A percentile compares a stretch with the other conserved stretches of the same genome.
These are phyloP conservation scores for Agrilus cyanescens DNA, from an alignment of 2,888 invertebrate genomes.

Conservation along the genomic window DNA sequence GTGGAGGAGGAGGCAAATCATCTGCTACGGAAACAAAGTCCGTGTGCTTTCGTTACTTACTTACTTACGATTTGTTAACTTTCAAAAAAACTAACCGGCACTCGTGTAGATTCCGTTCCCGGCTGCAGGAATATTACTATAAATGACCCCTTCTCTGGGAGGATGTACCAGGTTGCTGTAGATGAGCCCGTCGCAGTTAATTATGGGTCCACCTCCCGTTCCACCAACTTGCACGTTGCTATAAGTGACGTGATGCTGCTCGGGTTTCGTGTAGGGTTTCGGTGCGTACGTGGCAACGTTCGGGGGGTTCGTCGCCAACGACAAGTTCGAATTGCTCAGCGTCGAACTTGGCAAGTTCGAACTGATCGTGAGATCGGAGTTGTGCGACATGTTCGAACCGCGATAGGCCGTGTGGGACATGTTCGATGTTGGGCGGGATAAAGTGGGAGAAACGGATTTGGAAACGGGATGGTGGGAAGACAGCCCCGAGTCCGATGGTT, in stretches of 20 bases:
- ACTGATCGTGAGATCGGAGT: slow-evolving; percentile 6
- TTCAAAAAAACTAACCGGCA: slow-evolving; percentile 17
- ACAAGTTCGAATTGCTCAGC: slow-evolving; percentile 2
- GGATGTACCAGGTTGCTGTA: slow-evolving; percentile 44
- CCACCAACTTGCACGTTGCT: slow-evolving; percentile 29
- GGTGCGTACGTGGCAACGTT: slow-evolving; percentile 16
- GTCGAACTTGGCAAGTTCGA: slow-evolving; percentile 8
- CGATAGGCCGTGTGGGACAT: neutral
- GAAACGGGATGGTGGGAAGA: neutral
- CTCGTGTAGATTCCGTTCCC: slow-evolving; percentile 24
- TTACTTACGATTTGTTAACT: neutral
- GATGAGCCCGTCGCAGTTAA: slow-evolving; percentile 38
- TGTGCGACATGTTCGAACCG: slow-evolving; percentile 7
- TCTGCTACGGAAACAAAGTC: slow-evolving; percentile 30
- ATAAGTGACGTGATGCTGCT: slow-evolving; percentile 27
- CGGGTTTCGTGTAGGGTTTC: slow-evolving; percentile 23
- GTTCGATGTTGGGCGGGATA: too few species aligned
- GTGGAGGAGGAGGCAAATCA: slow-evolving; percentile 52
- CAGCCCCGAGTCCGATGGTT: slow-evolving; percentile 1
- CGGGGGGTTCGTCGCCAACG: slow-evolving; percentile 6
- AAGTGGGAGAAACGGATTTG: too few species aligned
- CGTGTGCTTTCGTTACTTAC: slow-evolving; percentile 13
- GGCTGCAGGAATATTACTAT: slow-evolving; percentile 42
- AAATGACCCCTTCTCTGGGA: slow-evolving; percentile 34
- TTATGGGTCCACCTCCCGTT: slow-evolving; percentile 25